These are phyloP conservation scores for Thaleichthys pacificus DNA, from an alignment of 2,797 vertebrate species.

Conservation along the genomic window DNA sequence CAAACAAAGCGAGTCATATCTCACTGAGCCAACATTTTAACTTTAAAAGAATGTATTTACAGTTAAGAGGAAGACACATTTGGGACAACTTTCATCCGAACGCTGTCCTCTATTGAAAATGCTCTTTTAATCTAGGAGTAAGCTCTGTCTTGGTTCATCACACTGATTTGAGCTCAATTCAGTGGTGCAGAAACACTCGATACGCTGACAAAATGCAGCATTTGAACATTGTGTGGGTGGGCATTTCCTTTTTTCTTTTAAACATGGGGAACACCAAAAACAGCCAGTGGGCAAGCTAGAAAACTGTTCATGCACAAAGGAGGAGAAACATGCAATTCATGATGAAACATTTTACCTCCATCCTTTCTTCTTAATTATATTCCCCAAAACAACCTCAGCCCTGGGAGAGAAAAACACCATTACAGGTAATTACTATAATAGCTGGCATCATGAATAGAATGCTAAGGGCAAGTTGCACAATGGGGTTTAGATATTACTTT, in stretches of 20 bases:
- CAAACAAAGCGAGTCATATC: neutral
- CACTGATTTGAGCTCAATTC: neutral
- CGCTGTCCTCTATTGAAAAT: no score
- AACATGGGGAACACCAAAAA: neutral
- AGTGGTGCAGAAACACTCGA: neutral
- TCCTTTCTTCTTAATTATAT: slow-evolving; percentile 94
- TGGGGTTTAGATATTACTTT: neutral
- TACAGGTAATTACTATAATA: slow-evolving; percentile 3
- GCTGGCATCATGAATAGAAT: neutral
- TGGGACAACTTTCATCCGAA: no score
- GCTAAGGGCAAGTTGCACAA: neutral
- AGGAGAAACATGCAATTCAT: neutral
- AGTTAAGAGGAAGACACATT: no score
- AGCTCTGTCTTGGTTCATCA: neutral
- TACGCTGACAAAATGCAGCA: neutral
- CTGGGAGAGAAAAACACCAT: slow-evolving; percentile 58
- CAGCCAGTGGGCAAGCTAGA: neutral
- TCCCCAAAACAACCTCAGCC: slow-evolving; percentile 89
- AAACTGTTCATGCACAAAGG: neutral
- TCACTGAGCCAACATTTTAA: neutral
- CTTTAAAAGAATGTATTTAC: neutral
- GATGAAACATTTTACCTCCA: slow-evolving; percentile 81
- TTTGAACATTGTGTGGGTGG: neutral
- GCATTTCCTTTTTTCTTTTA: neutral
- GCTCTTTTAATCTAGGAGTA: neutral